Evolutionary conservation across 2,888 invertebrate species (phyloP).

Genomic region (Aphodius sticticus): DNA sequence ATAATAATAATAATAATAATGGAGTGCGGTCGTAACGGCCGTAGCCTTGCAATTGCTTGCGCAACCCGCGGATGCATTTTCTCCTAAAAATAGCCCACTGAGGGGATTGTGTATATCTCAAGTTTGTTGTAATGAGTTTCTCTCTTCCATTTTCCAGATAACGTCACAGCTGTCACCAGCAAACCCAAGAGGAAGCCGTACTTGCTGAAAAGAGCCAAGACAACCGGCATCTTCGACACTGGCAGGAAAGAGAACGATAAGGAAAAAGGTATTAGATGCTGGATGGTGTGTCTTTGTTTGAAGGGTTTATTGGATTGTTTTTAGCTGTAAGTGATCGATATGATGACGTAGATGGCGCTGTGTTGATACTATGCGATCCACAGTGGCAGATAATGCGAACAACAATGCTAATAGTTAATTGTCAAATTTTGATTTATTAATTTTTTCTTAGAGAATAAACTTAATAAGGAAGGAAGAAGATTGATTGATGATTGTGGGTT

Average conservation of each 20-base stretch:
- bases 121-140: not conserved
- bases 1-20: constrained; percentile 4
- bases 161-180: constrained; percentile 61
- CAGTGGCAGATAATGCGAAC: too few relatives aligned
- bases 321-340: too few relatives aligned
- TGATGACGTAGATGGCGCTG: not conserved
- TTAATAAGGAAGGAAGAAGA: too few relatives aligned
- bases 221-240: constrained; percentile 86
- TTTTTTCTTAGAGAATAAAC: too few relatives aligned
- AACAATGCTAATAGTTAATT: too few relatives aligned
- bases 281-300: not conserved
- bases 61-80: not conserved
- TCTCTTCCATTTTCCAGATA: constrained; percentile 57
- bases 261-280: constrained; percentile 67
- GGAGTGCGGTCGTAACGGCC: not conserved
- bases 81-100: not conserved
- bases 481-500: too few relatives aligned
- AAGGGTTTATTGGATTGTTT: not conserved
- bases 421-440: too few relatives aligned
- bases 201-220: constrained; percentile 84
- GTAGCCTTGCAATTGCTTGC: not conserved
- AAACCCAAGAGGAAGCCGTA: constrained; percentile 83
- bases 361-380: too few relatives aligned
- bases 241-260: constrained; percentile 73
- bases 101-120: not conserved